Evolutionary conservation across 2,113 vertebrate species (phyloP).

Genomic region (Pterocles burchelli): DNA sequence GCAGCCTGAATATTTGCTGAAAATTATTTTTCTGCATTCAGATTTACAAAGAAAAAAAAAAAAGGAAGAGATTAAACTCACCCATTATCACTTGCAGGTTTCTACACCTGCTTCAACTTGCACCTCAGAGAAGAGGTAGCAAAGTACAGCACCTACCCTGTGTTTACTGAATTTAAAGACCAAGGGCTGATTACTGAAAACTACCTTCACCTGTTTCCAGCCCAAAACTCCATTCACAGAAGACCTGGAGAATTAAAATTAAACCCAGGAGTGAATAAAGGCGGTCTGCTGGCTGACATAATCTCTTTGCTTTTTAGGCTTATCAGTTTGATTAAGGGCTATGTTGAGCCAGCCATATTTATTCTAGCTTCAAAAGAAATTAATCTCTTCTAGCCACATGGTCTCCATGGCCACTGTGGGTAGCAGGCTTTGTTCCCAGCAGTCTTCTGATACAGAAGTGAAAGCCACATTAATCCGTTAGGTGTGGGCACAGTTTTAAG

Average conservation of each 20-base stretch:
- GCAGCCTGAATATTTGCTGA: background rate
- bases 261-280: background rate
- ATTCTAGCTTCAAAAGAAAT: constrained; percentile 27
- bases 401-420: background rate
- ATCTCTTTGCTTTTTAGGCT: background rate
- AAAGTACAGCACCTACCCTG: background rate
- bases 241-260: background rate
- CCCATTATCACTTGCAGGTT: background rate
- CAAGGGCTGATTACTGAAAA: background rate
- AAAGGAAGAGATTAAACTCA: background rate
- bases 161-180: background rate
- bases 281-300: background rate
- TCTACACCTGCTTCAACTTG: background rate
- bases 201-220: background rate
- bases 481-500: background rate
- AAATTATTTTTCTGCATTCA: background rate
- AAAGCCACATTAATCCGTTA: background rate
- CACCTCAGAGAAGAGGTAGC: background rate
- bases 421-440: background rate
- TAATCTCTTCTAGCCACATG: background rate
- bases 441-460: background rate
- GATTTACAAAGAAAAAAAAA: background rate
- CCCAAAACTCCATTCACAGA: background rate
- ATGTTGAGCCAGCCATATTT: background rate
- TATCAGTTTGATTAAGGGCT: constrained; percentile 1